Evolutionary conservation across 1,140 invertebrate species (phyloP).

Genomic region (Lineus longissimus): DNA sequence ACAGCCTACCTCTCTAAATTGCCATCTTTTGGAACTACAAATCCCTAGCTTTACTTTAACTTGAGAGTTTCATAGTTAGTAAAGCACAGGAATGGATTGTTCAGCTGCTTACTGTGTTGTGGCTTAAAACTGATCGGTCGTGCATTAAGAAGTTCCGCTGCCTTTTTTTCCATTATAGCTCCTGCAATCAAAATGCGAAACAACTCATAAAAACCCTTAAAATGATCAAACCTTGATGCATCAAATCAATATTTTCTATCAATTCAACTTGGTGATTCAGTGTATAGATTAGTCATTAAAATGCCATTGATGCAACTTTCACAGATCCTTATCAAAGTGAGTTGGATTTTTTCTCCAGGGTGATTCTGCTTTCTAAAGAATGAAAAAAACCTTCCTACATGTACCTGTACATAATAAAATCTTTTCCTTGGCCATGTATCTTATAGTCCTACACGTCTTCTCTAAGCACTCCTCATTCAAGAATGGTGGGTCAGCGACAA

Average conservation of each 20-base stretch:
- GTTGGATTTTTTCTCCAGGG: too few relatives aligned
- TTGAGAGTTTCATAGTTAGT: constrained; percentile 70
- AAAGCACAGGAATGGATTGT: constrained; percentile 88
- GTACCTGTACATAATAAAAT: constrained; percentile 85
- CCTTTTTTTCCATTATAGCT: constrained; percentile 71
- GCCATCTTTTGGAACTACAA: constrained; percentile 6
- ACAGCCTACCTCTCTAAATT: too few relatives aligned
- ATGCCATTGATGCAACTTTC: too few relatives aligned
- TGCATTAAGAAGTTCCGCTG: constrained; percentile 63
- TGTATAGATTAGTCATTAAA: too few relatives aligned
- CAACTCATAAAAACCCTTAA: too few relatives aligned
- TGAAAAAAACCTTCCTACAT: constrained; percentile 3
- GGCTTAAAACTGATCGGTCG: constrained; percentile 69
- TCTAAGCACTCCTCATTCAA: constrained; percentile 86
- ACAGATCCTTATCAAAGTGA: too few relatives aligned
- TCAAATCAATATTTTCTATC: too few relatives aligned
- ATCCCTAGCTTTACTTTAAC: constrained; percentile 9
- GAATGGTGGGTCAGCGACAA: constrained; percentile 92
- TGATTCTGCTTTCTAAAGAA: too few relatives aligned
- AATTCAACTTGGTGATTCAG: too few relatives aligned
- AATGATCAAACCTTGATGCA: too few relatives aligned
- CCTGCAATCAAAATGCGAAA: constrained; percentile 56
- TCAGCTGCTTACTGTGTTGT: constrained; percentile 80
- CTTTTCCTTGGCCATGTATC: constrained; percentile 71
- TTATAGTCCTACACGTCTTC: constrained; percentile 76